Percentiles rank a stretch among this genome's conserved stretches.
phyloP scores from a whole-genome alignment of 2,888 invertebrate species.

The Conops quadrifasciatus region DNA sequence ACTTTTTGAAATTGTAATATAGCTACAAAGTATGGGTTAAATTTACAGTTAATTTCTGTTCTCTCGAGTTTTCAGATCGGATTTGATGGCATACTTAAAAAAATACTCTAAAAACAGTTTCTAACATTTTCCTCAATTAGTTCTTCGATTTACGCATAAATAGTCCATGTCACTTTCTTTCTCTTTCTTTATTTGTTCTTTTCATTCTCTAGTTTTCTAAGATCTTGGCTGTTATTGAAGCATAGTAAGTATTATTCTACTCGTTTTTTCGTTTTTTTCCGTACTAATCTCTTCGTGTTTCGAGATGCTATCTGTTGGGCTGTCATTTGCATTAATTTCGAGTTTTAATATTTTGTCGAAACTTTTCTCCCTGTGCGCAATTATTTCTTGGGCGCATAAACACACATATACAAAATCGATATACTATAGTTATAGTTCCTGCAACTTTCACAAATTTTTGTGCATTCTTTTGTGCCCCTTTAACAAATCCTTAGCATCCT shows the following conservation, averaged over 20 bases:
- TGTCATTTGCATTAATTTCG: constrained; percentile 34
- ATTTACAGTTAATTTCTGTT: too few relatives aligned
- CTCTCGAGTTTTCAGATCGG: too few relatives aligned
- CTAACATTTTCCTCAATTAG: too few relatives aligned
- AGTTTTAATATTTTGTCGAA: constrained; percentile 13
- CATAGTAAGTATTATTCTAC: too few relatives aligned
- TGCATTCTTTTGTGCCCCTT: not conserved
- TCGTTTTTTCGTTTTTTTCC: not conserved
- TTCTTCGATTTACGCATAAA: too few relatives aligned
- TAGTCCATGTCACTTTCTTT: too few relatives aligned
- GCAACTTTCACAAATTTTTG: not conserved
- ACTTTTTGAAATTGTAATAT: too few relatives aligned
- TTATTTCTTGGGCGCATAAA: not conserved
- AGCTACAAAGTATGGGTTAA: too few relatives aligned
- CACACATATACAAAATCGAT: not conserved
- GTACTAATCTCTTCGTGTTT: not conserved
- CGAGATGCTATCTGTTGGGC: not conserved
- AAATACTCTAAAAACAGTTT: too few relatives aligned
- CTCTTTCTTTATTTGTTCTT: too few relatives aligned
- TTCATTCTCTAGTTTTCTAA: not conserved
- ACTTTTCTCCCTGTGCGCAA: constrained; percentile 5
- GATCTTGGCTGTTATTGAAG: not conserved
- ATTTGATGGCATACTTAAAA: too few relatives aligned
- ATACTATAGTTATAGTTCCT: constrained; percentile 1
- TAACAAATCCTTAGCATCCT: constrained; percentile 26